Evolutionary conservation across 2,797 vertebrate species (phyloP).

Genomic region (Labeo calbasu): DNA sequence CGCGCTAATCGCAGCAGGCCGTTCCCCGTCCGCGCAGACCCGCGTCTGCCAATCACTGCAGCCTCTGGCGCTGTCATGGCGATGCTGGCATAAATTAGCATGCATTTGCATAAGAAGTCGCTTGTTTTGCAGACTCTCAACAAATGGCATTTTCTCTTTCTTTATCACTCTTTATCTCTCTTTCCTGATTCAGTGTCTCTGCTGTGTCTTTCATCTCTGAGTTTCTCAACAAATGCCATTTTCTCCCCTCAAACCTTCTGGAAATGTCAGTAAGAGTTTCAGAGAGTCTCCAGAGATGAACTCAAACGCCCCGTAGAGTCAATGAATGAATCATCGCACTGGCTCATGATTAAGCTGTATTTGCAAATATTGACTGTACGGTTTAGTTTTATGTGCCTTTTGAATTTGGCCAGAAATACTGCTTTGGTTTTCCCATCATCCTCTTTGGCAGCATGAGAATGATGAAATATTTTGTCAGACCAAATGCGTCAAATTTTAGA

Average conservation of each 20-base stretch:
- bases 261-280: conserved; percentile 2
- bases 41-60: conserved; percentile 84
- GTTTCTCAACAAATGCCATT: not conserved
- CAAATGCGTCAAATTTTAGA: not conserved
- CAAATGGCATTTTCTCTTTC: conserved; percentile 75
- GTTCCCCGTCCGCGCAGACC: conserved; percentile 68
- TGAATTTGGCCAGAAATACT: not conserved
- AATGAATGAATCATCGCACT: not conserved
- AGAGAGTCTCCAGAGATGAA: not conserved
- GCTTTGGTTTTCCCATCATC: not conserved
- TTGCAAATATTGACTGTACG: not conserved
- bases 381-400: not conserved
- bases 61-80: conserved; percentile 80
- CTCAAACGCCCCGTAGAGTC: not conserved
- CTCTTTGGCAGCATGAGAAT: not conserved
- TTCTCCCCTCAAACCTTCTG: not conserved
- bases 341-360: not conserved
- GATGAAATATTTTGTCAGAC: not conserved
- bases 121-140: conserved; percentile 78
- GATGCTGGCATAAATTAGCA: conserved; percentile 83
- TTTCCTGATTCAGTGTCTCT: not conserved
- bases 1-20: conserved; percentile 71
- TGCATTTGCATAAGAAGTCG: conserved; percentile 83
- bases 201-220: not conserved
- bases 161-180: conserved; percentile 31